Evolutionary conservation across 2,888 invertebrate species (phyloP).

Genomic region (Taenaris catops): DNA sequence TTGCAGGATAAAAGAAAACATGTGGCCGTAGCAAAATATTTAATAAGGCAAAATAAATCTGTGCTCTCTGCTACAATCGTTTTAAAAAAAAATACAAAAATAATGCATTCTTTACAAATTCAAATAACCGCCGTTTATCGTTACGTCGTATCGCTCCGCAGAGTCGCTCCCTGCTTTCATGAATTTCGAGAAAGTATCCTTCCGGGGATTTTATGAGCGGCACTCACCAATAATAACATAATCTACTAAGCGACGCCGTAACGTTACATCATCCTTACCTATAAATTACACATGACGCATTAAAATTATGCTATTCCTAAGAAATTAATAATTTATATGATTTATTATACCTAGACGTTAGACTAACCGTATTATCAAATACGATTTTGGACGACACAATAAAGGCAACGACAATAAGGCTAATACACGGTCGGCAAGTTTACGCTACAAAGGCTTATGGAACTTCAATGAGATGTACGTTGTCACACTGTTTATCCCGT

Average conservation of each 20-base stretch:
- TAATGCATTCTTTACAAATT: slow-evolving; percentile 28
- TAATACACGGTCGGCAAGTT: slow-evolving; percentile 20
- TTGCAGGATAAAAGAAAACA: slow-evolving; percentile 20
- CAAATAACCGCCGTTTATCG: slow-evolving; percentile 16
- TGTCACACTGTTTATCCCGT: too few species aligned
- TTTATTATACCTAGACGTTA: not conserved
- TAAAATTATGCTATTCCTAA: too few species aligned
- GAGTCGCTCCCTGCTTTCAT: not conserved
- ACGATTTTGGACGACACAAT: slow-evolving; percentile 17
- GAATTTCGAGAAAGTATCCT: not conserved
- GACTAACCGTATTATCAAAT: not conserved
- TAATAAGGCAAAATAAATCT: slow-evolving; percentile 40
- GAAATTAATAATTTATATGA: too few species aligned
- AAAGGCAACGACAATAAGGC: slow-evolving; percentile 15
- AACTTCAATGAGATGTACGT: not conserved
- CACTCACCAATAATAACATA: not conserved
- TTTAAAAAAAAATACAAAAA: slow-evolving; percentile 44
- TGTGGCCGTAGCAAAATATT: slow-evolving; percentile 33
- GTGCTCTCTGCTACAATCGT: slow-evolving; percentile 34
- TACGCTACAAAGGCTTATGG: not conserved
- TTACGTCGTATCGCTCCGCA: not conserved
- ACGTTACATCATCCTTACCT: not conserved
- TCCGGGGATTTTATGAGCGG: not conserved
- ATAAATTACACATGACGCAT: not conserved
- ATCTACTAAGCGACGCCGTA: not conserved